Evolutionary conservation across 2,113 vertebrate species (phyloP).

Genomic region (Micromys minutus): DNA sequence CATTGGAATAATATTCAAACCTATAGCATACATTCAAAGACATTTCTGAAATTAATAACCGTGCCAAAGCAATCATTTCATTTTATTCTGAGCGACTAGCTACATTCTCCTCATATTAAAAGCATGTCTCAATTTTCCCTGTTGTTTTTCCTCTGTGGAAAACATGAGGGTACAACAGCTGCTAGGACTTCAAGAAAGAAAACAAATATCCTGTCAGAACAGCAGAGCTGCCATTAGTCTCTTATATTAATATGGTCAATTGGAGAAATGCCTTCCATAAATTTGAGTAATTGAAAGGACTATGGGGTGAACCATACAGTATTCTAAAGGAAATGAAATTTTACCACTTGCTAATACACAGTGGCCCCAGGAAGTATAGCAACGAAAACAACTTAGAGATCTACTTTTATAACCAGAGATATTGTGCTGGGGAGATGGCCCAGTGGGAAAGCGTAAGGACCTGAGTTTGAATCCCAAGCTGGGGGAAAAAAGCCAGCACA

Average conservation of each 20-base stretch:
- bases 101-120: slow-evolving; percentile 63
- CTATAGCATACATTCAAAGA: slow-evolving; percentile 57
- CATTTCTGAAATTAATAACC: slow-evolving; percentile 73
- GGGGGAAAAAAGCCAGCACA: not conserved
- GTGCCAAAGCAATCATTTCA: slow-evolving; percentile 61
- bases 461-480: not conserved
- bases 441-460: not conserved
- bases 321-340: slow-evolving; percentile 50
- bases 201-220: slow-evolving; percentile 64
- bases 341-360: slow-evolving; percentile 23
- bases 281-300: slow-evolving; percentile 56
- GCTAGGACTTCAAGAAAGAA: slow-evolving; percentile 62
- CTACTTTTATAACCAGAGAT: not conserved
- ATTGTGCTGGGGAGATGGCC: not conserved
- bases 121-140: slow-evolving; percentile 47
- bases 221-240: slow-evolving; percentile 26
- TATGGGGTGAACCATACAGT: slow-evolving; percentile 33
- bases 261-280: slow-evolving; percentile 62
- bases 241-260: slow-evolving; percentile 58
- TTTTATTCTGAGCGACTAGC: slow-evolving; percentile 64
- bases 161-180: slow-evolving; percentile 57
- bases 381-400: slow-evolving; percentile 20
- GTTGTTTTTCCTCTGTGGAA: slow-evolving; percentile 59
- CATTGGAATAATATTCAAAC: slow-evolving; percentile 29
- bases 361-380: not conserved